Evolutionary conservation across 1,140 invertebrate species (phyloP).

Genomic region (Zaprionus ornatus): DNA sequence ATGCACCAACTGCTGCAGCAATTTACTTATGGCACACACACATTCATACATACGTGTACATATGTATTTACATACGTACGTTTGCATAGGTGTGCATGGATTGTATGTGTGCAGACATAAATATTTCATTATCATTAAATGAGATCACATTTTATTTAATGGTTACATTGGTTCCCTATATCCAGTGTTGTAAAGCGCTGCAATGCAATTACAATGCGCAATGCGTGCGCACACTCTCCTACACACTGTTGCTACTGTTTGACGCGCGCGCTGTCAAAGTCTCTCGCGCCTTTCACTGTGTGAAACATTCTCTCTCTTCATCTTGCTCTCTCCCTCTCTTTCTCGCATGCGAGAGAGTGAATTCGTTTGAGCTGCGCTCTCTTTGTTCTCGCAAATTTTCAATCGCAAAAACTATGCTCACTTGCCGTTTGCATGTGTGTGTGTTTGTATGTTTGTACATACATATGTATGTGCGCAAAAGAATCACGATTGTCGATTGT

Average conservation of each 20-base stretch:
- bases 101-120: conserved; percentile 1
- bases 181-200: conserved; percentile 54
- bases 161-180: conserved; percentile 53
- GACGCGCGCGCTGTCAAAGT: conserved; percentile 50
- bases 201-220: conserved; percentile 45
- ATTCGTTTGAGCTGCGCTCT: conserved; percentile 19
- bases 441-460: conserved; percentile 29
- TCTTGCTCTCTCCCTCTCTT: conserved; percentile 14
- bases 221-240: conserved; percentile 33
- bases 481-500: conserved; percentile 51
- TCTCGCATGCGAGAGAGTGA: conserved; percentile 25
- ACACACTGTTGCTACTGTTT: conserved; percentile 50
- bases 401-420: conserved; percentile 47
- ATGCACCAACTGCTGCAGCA: conserved; percentile 33
- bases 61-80: not conserved
- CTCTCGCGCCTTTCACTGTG: conserved; percentile 48
- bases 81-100: not conserved
- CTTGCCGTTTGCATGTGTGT: not conserved
- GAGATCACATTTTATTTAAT: conserved; percentile 50
- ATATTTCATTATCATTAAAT: conserved; percentile 64
- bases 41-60: not conserved
- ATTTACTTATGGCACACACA: conserved; percentile 21
- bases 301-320: conserved; percentile 1
- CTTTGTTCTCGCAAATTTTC: conserved; percentile 39
- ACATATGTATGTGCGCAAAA: conserved; percentile 33